Percentiles rank a stretch among this genome's conserved stretches.
These are phyloP conservation scores for Stichopus horrens DNA, from an alignment of 53 echinoderm and acorn worm species.

Conservation along the genomic window DNA sequence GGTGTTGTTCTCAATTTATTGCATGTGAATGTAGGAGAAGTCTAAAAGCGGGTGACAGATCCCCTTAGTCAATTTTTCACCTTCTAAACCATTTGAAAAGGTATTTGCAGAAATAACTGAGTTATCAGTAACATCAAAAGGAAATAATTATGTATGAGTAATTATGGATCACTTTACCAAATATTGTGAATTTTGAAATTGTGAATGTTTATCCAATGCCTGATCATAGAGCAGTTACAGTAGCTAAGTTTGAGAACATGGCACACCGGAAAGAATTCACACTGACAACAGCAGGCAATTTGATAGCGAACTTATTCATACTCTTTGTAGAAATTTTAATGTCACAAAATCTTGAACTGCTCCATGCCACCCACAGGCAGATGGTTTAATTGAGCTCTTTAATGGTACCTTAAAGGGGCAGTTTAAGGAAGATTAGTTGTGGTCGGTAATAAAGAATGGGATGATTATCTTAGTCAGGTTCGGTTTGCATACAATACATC, in stretches of 20 bases:
- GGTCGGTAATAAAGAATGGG: not conserved
- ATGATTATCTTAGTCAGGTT: constrained; percentile 6
- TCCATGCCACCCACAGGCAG: constrained; percentile 41
- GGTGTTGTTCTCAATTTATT: no score
- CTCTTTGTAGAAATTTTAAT: constrained; percentile 17
- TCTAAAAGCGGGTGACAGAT: no score
- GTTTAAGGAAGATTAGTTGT: constrained; percentile 3
- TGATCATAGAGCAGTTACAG: constrained; percentile 54
- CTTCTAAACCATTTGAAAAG: constrained; percentile 47
- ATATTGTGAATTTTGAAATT: no score
- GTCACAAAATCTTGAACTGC: constrained; percentile 50
- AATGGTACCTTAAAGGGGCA: constrained; percentile 55
- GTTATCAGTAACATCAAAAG: constrained; percentile 48
- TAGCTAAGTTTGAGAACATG: constrained; percentile 46
- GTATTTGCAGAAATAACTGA: constrained; percentile 66
- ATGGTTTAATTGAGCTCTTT: constrained; percentile 48
- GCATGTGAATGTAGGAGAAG: no score
- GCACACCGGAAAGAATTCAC: constrained; percentile 49
- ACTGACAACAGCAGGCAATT: constrained; percentile 54
- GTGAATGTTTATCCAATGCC: constrained; percentile 52
- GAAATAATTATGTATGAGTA: constrained; percentile 58
- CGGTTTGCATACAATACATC: constrained; percentile 36
- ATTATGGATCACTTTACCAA: constrained; percentile 69
- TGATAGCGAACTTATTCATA: constrained; percentile 13
- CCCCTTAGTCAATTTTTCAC: no score